A percentile compares a stretch with the other conserved stretches of the same genome.
Conservation (phyloP, 1,140 invertebrate genomes). For the Manduca sexta region DNA sequence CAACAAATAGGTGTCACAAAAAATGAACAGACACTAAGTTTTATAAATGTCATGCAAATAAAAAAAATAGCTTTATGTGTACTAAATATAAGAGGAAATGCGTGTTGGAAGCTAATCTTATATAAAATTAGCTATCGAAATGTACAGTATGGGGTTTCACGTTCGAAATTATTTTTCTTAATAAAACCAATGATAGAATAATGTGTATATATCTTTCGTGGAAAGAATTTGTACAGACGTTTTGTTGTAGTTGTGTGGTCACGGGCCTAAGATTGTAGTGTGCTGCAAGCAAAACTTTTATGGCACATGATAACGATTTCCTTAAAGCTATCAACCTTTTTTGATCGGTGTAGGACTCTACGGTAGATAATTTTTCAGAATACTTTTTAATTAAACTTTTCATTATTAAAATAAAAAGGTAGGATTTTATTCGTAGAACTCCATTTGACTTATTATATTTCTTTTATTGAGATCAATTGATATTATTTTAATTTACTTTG, state of each 20-base stretch:
- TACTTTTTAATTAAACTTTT: too few species aligned
- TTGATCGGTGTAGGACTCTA: too few species aligned
- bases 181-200: constrained; percentile 25
- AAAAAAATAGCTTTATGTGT: constrained; percentile 25
- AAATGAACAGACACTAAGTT: constrained; percentile 5
- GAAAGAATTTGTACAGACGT: constrained; percentile 23
- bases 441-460: too few species aligned
- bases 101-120: constrained; percentile 13
- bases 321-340: too few species aligned
- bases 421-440: too few species aligned
- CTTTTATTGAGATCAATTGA: too few species aligned
- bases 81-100: constrained; percentile 8
- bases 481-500: too few species aligned
- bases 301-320: too few species aligned
- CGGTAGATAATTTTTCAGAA: too few species aligned
- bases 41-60: constrained; percentile 14
- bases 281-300: background rate
- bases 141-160: constrained; percentile 37
- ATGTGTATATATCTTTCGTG: constrained; percentile 33
- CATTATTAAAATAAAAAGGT: too few species aligned
- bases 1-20: constrained; percentile 5
- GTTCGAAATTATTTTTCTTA: constrained; percentile 46
- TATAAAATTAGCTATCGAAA: constrained; percentile 25
- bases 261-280: constrained; percentile 15
- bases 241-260: constrained; percentile 11